Evolutionary conservation across 2,113 vertebrate genomes (phyloP).

Genomic region (Geococcyx californianus): DNA sequence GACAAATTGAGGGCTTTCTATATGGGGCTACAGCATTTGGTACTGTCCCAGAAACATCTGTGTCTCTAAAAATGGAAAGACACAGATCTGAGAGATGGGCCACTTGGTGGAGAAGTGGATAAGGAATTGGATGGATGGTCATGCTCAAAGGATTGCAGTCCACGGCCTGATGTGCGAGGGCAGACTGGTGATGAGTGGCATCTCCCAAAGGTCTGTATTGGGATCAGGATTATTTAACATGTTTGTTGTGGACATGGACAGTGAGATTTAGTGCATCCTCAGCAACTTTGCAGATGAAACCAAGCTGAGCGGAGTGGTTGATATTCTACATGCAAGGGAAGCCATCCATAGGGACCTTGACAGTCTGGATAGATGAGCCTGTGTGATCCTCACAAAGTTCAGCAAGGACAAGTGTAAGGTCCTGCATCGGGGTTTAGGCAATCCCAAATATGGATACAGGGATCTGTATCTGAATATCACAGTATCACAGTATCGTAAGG

Average conservation of each 20-base stretch:
- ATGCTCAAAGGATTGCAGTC: neutral
- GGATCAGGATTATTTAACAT: neutral
- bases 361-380: neutral
- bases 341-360: neutral
- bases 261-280: neutral
- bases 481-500: no score
- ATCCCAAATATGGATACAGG: neutral
- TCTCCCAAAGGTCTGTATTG: fast-evolving
- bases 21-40: neutral
- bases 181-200: neutral
- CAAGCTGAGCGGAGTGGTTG: neutral
- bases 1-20: neutral
- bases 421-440: fast-evolving
- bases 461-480: no score
- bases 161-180: fast-evolving
- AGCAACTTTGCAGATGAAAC: neutral
- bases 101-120: no score
- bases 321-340: neutral
- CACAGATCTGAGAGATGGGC: no score
- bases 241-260: fast-evolving
- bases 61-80: neutral
- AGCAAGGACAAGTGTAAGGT: neutral
- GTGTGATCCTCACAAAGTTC: neutral
- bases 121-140: neutral
- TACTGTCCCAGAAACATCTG: neutral